Evolutionary conservation across 1,140 invertebrate species (phyloP), one percentile per base, ranked within the genome.

Genomic region (Paracyclopina nana): DNA sequence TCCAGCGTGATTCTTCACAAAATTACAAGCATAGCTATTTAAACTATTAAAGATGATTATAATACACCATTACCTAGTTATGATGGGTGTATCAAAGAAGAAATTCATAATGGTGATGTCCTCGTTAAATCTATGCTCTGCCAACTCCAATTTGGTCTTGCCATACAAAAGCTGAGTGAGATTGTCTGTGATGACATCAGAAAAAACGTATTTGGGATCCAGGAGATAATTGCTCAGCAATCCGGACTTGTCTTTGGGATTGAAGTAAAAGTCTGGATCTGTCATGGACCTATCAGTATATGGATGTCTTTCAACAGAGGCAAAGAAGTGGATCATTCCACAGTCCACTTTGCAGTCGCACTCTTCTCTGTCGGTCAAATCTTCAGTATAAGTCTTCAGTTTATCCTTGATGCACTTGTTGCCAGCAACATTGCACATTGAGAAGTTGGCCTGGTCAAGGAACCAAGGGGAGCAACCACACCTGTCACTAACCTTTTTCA

Each of bases 331-430:
- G 9, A 48, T 27, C 4, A 26, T 29, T 29, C 30, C 45, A 29
- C 45, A 48, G 45, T 48, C 45, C 16, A 28, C 30, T 24, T 48
- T 48, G n/a, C 45, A 48, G 22, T 48, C 45, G 27, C 45, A 48
- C 12, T 48, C 45, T 25, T 24, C 30, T 12, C 45, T 22, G 30
- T 48, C 45, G 12, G 12, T 26, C 29, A 48, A 48, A 31, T 48
- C 45, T 16, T 48, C 45, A 16, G 27, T 24, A 48, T 48, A 48
- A 27, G 27, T 48, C 9, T 24, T 12, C 5, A 28, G 14, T 16
- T 48, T 48, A 16, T 48, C 29, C 12, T 29, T 48, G 25, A 48
- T 28, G 22, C 45, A 48, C n/a, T 27, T 29, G 14, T 25, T 48
- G 1, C 45, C 45, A 3, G 5, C 2, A 11, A 26, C 25, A 26